Evolutionary conservation across 1,140 invertebrate genomes (phyloP).

Genomic region (Cyphomyrmex costatus): DNA sequence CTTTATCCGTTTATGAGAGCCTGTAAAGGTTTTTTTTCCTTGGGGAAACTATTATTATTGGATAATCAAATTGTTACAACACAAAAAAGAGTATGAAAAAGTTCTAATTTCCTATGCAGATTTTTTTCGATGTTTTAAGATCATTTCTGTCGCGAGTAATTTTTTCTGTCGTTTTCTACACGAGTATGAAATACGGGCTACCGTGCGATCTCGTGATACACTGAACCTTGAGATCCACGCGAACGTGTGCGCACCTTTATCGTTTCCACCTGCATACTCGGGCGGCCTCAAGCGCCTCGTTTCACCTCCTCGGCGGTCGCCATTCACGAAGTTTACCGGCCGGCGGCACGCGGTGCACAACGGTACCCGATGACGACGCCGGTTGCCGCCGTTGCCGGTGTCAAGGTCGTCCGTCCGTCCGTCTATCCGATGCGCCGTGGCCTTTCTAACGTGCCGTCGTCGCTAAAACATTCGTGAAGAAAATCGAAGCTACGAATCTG

Average conservation of each 20-base stretch:
- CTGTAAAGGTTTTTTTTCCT: not conserved
- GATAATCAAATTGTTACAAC: not conserved
- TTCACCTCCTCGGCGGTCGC: conserved; percentile 31
- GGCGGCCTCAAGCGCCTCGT: conserved; percentile 26
- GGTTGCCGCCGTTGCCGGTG: conserved; percentile 45
- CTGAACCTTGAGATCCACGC: not conserved
- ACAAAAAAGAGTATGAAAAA: not conserved
- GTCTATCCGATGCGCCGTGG: conserved; percentile 22
- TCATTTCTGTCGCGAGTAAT: not conserved
- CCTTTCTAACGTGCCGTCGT: conserved; percentile 50
- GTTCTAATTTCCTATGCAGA: not conserved
- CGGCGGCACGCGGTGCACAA: conserved; percentile 41
- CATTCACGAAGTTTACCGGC: conserved; percentile 64
- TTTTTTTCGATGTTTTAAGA: not conserved
- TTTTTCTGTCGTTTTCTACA: not conserved
- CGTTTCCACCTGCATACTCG: conserved; percentile 40
- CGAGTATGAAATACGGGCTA: not conserved
- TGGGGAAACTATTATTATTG: not conserved
- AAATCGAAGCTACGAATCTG: not conserved
- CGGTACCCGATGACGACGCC: conserved; percentile 67
- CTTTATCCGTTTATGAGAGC: not conserved
- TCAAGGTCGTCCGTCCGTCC: conserved; percentile 47
- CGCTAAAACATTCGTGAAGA: conserved; percentile 10
- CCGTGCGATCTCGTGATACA: not conserved
- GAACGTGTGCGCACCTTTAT: not conserved